Conservation (phyloP, 2,888 invertebrate genomes). For the Himalopsyche japonica region DNA sequence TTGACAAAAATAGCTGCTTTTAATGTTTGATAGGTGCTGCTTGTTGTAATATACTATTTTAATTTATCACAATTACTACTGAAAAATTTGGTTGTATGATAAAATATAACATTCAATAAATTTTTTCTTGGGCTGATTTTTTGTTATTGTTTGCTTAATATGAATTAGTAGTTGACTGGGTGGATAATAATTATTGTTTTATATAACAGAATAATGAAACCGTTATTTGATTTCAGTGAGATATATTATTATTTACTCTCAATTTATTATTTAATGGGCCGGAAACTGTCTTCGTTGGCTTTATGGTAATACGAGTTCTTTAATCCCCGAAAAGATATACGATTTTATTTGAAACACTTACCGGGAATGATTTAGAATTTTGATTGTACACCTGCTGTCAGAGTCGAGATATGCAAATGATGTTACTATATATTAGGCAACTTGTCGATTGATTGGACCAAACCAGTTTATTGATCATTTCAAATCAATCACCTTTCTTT, state of each 20-base stretch:
- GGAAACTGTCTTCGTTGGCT: background rate
- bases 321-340: constrained; percentile 15
- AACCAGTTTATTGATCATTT: constrained; percentile 40
- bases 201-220: background rate
- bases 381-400: constrained; percentile 37
- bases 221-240: background rate
- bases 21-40: too few relatives aligned
- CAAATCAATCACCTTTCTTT: constrained; percentile 41
- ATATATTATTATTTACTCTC: constrained; percentile 1
- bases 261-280: constrained; percentile 1
- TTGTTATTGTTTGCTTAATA: too few relatives aligned
- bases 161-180: background rate
- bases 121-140: too few relatives aligned
- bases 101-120: too few relatives aligned
- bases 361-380: constrained; percentile 35
- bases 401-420: constrained; percentile 39
- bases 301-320: background rate
- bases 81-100: too few relatives aligned
- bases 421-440: constrained; percentile 40
- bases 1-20: too few relatives aligned
- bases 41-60: too few relatives aligned
- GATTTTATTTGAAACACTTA: constrained; percentile 31
- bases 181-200: background rate
- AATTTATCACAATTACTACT: too few relatives aligned
- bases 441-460: constrained; percentile 38